phyloP scores from a whole-genome alignment of 2,888 invertebrate genomes.

The Capitulum mitella region DNA sequence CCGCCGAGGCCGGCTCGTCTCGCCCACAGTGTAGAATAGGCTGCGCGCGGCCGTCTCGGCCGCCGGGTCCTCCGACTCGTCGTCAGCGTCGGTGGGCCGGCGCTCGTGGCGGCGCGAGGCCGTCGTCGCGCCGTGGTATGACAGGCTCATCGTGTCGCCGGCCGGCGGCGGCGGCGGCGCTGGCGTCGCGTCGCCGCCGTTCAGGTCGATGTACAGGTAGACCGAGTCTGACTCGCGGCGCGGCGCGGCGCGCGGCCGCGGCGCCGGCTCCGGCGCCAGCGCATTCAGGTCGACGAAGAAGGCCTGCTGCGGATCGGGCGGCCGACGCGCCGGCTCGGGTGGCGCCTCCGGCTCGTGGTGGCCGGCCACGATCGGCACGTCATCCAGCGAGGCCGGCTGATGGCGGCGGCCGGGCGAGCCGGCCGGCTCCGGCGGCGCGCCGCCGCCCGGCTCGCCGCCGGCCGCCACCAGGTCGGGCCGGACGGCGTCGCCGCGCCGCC shows the following conservation, averaged over 20 bases:
- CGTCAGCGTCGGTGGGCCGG: not conserved
- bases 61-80: not conserved
- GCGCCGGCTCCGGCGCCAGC: not conserved
- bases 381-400: not conserved
- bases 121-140: not conserved
- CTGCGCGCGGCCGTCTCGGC: too few species aligned
- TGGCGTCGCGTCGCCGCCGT: not conserved
- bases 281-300: constrained; percentile 14
- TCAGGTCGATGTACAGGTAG: constrained; percentile 18
- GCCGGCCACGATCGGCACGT: constrained; percentile 21
- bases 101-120: not conserved
- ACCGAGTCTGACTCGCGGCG: not conserved
- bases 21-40: not conserved
- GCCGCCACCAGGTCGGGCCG: constrained; percentile 10
- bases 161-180: not conserved
- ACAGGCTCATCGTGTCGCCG: not conserved
- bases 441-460: not conserved
- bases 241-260: not conserved
- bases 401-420: not conserved
- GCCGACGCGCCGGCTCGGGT: not conserved
- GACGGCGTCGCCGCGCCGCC: not conserved
- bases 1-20: not conserved
- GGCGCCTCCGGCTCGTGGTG: not conserved
- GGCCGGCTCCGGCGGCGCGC: not conserved
- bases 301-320: not conserved